A percentile compares a stretch with the other conserved stretches of the same genome.
Conservation (phyloP, 2,888 invertebrate species). For the Caenorhabditis wallacei region DNA sequence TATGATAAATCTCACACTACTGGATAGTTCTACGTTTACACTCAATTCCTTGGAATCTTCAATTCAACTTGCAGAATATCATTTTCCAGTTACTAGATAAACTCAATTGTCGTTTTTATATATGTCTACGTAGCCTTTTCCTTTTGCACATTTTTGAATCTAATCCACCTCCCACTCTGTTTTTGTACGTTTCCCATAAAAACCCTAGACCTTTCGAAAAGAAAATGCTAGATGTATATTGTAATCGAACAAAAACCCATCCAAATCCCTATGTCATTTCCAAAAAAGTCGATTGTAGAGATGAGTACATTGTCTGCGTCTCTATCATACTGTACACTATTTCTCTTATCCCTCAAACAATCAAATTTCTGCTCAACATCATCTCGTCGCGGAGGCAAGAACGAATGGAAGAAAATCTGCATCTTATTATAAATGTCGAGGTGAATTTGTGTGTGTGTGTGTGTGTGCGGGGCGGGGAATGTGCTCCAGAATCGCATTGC, state of each 20-base stretch:
- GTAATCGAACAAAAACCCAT: conserved; percentile 10
- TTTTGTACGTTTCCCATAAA: background rate
- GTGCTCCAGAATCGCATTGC: conserved; percentile 19
- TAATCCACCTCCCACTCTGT: background rate
- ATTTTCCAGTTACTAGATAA: background rate
- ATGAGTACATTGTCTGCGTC: conserved; percentile 37
- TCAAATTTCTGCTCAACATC: conserved; percentile 52
- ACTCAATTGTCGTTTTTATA: conserved; percentile 2
- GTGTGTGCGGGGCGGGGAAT: conserved; percentile 30
- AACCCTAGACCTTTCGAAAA: background rate
- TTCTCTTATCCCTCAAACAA: conserved; percentile 32
- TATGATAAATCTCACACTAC: too few species aligned
- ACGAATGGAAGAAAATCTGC: conserved; percentile 51
- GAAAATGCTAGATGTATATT: background rate
- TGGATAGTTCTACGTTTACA: too few species aligned
- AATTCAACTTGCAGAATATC: background rate
- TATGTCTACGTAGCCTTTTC: background rate
- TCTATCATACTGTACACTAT: conserved; percentile 35
- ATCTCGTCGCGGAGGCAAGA: conserved; percentile 16
- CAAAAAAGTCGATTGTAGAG: conserved; percentile 28
- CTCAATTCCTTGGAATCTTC: background rate
- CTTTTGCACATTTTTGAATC: background rate
- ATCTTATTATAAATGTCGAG: conserved; percentile 58
- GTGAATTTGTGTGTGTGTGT: conserved; percentile 63
- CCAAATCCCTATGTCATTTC: conserved; percentile 30